These are phyloP conservation scores for Drosophila azteca DNA, from an alignment of 1,140 invertebrate genomes.

Conservation along the genomic window DNA sequence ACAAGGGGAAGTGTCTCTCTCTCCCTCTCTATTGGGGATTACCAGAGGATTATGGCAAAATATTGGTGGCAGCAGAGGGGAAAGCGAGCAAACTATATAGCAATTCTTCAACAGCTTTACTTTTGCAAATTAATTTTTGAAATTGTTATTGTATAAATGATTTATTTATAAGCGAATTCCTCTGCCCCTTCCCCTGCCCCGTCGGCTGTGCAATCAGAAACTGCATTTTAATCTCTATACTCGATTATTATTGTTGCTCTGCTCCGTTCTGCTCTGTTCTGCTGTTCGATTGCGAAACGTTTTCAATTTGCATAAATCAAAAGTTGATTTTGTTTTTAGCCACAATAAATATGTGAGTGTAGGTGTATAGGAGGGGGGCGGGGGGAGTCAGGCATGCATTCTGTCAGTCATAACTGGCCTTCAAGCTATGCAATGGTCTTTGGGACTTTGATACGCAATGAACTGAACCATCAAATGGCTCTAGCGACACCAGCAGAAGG, in stretches of 20 bases:
- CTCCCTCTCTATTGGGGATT: slow-evolving; percentile 14
- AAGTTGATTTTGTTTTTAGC: slow-evolving; percentile 23
- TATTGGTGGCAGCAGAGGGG: neutral
- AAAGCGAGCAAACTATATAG: neutral
- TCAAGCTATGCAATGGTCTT: too few relatives aligned
- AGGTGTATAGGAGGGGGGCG: too few relatives aligned
- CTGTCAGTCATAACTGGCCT: too few relatives aligned
- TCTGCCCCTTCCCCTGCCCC: neutral
- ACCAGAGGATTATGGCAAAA: slow-evolving; percentile 14
- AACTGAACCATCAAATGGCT: too few relatives aligned
- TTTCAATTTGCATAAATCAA: slow-evolving; percentile 52
- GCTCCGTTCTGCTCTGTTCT: slow-evolving; percentile 18
- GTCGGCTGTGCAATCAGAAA: slow-evolving; percentile 22
- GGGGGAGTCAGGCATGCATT: too few relatives aligned
- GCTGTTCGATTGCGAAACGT: slow-evolving; percentile 11
- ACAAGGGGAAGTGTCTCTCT: neutral
- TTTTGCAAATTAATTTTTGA: neutral
- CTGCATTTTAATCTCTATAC: slow-evolving; percentile 39
- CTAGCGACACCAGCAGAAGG: too few relatives aligned
- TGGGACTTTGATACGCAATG: too few relatives aligned
- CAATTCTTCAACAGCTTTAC: neutral
- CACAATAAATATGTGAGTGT: too few relatives aligned
- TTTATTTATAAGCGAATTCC: slow-evolving; percentile 14
- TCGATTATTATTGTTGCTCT: slow-evolving; percentile 46
- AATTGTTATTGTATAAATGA: neutral